phyloP scores from a whole-genome alignment of 2,113 vertebrate genomes.

The Solea senegalensis region DNA sequence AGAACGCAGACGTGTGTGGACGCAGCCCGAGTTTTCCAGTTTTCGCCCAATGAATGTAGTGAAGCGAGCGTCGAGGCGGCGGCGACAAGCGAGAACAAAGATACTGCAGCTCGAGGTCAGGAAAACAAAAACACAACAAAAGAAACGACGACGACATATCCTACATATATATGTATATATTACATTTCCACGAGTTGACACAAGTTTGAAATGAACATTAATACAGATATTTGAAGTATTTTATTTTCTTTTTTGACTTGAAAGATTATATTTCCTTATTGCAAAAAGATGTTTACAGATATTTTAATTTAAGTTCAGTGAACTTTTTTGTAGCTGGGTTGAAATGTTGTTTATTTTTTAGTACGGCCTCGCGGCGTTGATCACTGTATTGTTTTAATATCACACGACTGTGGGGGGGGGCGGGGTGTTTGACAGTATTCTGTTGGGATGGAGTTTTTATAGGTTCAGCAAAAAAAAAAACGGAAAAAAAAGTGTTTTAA shows the following conservation, averaged over 20 bases:
- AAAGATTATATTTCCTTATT: constrained; percentile 99
- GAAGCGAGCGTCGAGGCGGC: constrained; percentile 17
- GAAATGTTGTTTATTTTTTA: constrained; percentile 96
- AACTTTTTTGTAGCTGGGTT: constrained; percentile 99
- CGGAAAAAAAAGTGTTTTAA: constrained; percentile 76
- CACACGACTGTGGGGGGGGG: constrained; percentile 87
- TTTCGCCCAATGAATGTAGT: constrained; percentile 80
- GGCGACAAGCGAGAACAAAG: constrained; percentile 7
- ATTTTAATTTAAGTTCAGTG: constrained; percentile 99
- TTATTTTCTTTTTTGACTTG: constrained; percentile 99
- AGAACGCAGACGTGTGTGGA: background rate
- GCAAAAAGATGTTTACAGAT: constrained; percentile 99
- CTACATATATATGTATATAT: constrained; percentile 84
- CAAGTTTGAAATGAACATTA: constrained; percentile 94
- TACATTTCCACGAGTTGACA: constrained; percentile 83
- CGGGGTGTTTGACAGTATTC: constrained; percentile 95
- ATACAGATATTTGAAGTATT: constrained; percentile 98
- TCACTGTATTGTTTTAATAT: constrained; percentile 99
- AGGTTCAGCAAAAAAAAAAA: constrained; percentile 89
- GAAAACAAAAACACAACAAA: constrained; percentile 32
- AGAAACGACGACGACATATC: constrained; percentile 86
- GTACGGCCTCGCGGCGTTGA: constrained; percentile 93
- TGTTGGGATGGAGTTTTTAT: constrained; percentile 96
- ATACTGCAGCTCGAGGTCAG: constrained; percentile 90
- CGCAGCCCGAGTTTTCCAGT: constrained; percentile 62